Evolutionary conservation across 2,797 vertebrate genomes (phyloP).

Genomic region (Acridotheres tristis): DNA sequence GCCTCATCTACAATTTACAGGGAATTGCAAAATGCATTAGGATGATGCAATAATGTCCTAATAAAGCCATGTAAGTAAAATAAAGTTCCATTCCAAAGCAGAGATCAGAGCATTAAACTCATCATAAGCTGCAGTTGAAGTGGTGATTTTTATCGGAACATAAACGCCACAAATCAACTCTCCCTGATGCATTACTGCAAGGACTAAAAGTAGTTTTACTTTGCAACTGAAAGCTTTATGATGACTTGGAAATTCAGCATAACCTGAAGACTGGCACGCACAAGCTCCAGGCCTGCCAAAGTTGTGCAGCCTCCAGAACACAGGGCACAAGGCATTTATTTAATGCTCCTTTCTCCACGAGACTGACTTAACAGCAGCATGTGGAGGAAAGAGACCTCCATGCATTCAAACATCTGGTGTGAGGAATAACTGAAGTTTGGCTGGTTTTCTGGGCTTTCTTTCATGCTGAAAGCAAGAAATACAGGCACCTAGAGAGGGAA

Average conservation of each 20-base stretch:
- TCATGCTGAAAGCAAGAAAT: neutral
- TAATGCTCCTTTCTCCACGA: neutral
- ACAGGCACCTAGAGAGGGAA: neutral
- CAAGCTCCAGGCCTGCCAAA: neutral
- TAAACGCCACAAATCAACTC: neutral
- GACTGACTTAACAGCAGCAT: neutral
- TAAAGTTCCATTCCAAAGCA: neutral
- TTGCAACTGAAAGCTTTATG: neutral
- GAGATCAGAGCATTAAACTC: neutral
- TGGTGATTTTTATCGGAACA: slow-evolving; percentile 4
- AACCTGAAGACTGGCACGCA: neutral
- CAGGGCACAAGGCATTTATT: neutral
- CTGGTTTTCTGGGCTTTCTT: neutral
- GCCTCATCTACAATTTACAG: neutral
- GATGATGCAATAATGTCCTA: neutral
- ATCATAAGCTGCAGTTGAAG: neutral
- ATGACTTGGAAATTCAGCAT: neutral
- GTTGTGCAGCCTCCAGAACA: neutral
- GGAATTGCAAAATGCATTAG: neutral
- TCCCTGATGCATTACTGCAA: neutral
- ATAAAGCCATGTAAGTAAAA: neutral
- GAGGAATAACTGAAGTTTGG: neutral
- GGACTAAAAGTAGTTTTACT: neutral
- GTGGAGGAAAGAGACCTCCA: neutral
- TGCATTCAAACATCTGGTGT: neutral